Evolutionary conservation across 2,797 vertebrate genomes (phyloP), one percentile per base, ranked within the genome.

Genomic region (Epinephelus malabaricus): DNA sequence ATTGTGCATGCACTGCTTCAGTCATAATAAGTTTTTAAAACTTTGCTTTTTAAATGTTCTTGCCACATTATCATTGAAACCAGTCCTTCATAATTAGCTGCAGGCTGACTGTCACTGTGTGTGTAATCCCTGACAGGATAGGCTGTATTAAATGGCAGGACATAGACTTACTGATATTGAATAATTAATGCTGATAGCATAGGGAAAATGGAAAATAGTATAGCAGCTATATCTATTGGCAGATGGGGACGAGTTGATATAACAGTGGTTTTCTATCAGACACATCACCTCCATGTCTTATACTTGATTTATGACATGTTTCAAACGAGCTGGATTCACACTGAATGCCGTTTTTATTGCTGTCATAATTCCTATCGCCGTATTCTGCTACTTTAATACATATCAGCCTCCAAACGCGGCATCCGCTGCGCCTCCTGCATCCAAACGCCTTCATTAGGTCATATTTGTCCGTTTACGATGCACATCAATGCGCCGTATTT

Each of bases 131-230:
- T 63, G 50, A 47, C 76, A 69, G 69, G 70, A 49, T 55, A 27
- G 69, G 65, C 72, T 45, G 65, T 43, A 64, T 84, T 85, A 82
- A 87, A 73, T 50, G 63, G 72, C 82, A 88, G 75, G 72, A 82
- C 89, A 80, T 80, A 81, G 79, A 90, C 78, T 63, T 79, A 73
- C 70, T 85, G 81, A 82, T 74, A 53, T n/a, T 93, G 79, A 94
- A 94, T 93, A 85, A 93, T 93, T 88, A 62, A 95, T 92, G 87
- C 43, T 83, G 82, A 84, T 89, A 76, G 87, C 88, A 86, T 76
- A 77, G 47, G 70, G 38, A 73, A 82, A 68, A 73, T 69, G 76
- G 68, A 82, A 85, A 91, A 85, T 50, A 53, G 54, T 74, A 84
- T 79, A 38, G 79, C 66, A 64, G 46, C 66, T 82, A 46, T 78